phyloP scores from a whole-genome alignment of 1,140 invertebrate species.

The Popillia japonica region DNA sequence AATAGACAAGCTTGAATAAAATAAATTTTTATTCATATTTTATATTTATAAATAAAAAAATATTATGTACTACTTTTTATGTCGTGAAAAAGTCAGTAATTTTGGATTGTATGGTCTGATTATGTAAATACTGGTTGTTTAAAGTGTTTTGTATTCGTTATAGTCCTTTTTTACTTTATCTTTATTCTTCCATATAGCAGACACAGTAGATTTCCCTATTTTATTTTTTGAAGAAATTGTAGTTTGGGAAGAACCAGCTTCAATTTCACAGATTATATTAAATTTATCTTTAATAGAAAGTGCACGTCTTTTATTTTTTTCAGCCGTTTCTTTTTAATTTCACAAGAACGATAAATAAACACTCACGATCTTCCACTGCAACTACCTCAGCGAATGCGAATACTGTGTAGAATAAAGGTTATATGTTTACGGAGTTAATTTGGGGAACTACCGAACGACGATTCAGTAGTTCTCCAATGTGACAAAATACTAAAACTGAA shows the following conservation, averaged over 20 bases:
- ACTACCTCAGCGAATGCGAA: slow-evolving; percentile 1
- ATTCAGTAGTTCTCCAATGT: neutral
- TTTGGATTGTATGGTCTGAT: no score
- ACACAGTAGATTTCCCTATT: slow-evolving; percentile 1
- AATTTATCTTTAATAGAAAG: slow-evolving; percentile 2
- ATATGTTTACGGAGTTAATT: neutral
- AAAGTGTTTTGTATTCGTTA: no score
- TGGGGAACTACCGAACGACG: no score
- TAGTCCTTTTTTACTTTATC: neutral
- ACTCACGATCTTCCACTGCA: neutral
- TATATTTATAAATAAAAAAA: no score
- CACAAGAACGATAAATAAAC: neutral
- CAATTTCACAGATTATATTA: slow-evolving; percentile 3
- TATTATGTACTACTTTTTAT: no score
- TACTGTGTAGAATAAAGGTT: neutral
- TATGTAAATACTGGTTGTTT: no score
- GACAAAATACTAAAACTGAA: neutral
- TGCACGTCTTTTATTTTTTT: neutral
- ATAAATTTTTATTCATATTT: no score
- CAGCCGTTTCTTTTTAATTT: neutral
- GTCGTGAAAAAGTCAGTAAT: no score
- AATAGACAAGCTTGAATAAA: no score
- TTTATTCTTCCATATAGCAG: slow-evolving; percentile 5
- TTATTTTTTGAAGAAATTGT: neutral
- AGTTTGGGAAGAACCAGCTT: neutral